Conservation (phyloP, 2,113 vertebrate species). For the Ctenomys sociabilis region DNA sequence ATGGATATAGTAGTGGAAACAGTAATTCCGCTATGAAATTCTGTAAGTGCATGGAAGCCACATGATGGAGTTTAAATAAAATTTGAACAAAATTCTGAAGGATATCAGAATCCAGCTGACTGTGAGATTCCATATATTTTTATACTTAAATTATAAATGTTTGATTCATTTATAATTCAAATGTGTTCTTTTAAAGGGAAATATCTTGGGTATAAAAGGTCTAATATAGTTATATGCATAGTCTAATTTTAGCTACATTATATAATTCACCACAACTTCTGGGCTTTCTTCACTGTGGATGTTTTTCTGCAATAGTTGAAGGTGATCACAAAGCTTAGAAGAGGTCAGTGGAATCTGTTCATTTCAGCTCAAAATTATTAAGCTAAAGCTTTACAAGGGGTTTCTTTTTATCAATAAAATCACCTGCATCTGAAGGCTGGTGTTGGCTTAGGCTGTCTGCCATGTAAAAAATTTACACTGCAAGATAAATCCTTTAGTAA, state of each 20-base stretch:
- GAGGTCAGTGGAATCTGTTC: not conserved
- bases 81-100: not conserved
- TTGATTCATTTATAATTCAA: slow-evolving; percentile 72
- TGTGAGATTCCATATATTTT: not conserved
- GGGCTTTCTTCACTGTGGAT: not conserved
- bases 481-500: not conserved
- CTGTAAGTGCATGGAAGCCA: not conserved
- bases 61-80: not conserved
- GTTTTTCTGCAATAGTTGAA: slow-evolving; percentile 37
- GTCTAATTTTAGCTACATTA: slow-evolving; percentile 58
- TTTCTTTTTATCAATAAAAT: slow-evolving; percentile 58
- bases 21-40: not conserved
- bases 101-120: not conserved
- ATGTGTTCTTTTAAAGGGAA: slow-evolving; percentile 59
- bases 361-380: not conserved
- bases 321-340: not conserved
- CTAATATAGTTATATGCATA: slow-evolving; percentile 7
- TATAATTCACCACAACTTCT: slow-evolving; percentile 51
- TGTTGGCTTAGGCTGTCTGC: not conserved
- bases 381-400: not conserved
- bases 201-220: slow-evolving; percentile 47
- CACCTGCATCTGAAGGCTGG: not conserved
- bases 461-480: not conserved
- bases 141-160: slow-evolving; percentile 71
- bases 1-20: not conserved